Evolutionary conservation across 2,888 invertebrate genomes (phyloP).

Genomic region (Diarsia brunnea): DNA sequence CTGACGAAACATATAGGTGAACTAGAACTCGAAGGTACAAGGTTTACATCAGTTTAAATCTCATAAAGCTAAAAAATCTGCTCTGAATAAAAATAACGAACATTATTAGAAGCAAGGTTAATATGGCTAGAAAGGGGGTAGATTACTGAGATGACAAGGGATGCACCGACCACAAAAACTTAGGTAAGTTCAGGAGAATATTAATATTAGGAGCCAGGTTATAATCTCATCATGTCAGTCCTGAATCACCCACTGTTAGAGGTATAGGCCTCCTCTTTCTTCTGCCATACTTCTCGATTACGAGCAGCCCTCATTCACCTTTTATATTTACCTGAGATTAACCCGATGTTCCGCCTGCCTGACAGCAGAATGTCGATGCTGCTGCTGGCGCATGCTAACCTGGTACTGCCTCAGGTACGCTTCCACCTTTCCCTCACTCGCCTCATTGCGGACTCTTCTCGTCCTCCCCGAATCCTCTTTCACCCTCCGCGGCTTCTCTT

Average conservation of each 20-base stretch:
- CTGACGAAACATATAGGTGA: neutral
- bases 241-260: neutral
- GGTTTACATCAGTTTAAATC: too few species aligned
- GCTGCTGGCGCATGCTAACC: conserved; percentile 87
- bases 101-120: neutral
- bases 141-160: neutral
- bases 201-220: neutral
- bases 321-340: conserved; percentile 81
- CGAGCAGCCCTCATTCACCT: neutral
- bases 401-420: conserved; percentile 88
- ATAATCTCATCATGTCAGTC: neutral
- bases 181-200: neutral
- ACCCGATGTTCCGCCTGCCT: conserved; percentile 89
- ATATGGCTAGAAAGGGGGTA: neutral
- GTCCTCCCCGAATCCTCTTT: conserved; percentile 76
- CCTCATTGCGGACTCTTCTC: conserved; percentile 76
- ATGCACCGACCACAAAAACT: neutral
- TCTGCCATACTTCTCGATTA: neutral
- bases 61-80: neutral
- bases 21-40: neutral
- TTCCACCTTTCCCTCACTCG: conserved; percentile 86
- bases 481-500: conserved; percentile 76
- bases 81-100: neutral
- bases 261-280: neutral
- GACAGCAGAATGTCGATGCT: conserved; percentile 87